phyloP scores from a whole-genome alignment of 2,797 vertebrate genomes.

The Stomatorhinus walkeri region DNA sequence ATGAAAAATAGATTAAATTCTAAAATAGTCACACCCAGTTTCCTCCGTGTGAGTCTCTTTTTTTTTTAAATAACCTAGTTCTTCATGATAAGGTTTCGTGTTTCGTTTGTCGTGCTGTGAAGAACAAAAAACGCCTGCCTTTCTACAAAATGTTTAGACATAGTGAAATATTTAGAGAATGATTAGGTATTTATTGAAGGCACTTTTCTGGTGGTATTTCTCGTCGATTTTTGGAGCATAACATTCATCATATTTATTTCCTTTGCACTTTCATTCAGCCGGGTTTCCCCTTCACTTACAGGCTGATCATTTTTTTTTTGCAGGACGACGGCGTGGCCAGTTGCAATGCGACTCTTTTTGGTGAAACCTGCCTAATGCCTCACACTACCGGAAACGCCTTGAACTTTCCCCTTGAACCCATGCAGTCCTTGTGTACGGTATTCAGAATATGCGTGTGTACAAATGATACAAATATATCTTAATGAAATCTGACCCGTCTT shows the following conservation, averaged over 20 bases:
- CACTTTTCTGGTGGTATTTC: background rate
- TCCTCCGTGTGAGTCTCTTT: background rate
- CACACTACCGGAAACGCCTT: background rate
- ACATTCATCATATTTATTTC: background rate
- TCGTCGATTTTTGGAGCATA: background rate
- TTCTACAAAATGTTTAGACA: background rate
- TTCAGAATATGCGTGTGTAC: background rate
- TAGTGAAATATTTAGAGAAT: background rate
- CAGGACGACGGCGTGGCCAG: background rate
- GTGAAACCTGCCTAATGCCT: background rate
- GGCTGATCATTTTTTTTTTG: background rate
- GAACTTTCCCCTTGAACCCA: background rate
- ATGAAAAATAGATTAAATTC: slow-evolving; percentile 6
- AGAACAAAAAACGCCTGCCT: background rate
- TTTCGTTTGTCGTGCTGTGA: background rate
- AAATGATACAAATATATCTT: background rate
- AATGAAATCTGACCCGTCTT: background rate
- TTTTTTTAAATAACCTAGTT: background rate
- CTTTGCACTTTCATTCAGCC: background rate
- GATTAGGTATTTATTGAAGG: background rate
- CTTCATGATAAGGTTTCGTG: background rate
- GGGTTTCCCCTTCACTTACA: background rate
- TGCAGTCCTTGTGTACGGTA: background rate
- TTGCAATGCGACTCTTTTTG: background rate
- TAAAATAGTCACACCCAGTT: slow-evolving; percentile 11